Base-by-base conservation (phyloP, 2,888 invertebrate species). In the Alloscopus bannaensis region DNA sequence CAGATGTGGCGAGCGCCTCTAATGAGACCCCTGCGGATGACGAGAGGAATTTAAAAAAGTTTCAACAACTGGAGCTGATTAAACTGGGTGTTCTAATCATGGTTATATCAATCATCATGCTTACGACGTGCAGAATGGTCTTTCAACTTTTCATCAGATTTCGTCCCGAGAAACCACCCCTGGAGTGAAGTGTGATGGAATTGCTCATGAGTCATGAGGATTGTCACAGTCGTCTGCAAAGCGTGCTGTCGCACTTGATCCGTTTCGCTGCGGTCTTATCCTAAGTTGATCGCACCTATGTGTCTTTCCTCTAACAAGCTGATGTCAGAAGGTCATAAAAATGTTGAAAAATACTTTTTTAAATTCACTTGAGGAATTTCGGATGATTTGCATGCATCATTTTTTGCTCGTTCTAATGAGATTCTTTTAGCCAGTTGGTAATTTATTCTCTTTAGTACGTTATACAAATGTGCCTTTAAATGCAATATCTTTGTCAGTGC, bases 61-160 rank as follows among this genome's bases (percentile, higher is more conserved):
- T 87, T 2, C 86, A 87, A 80, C 84, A 87, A 71, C 86, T 87
- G 71, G 87, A 88, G 76, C 87, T 88, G 40, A 87, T 88, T 64
- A 88, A 87, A 85, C 88, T 87, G 18, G 86, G 86, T 8, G 88
- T 88, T 4, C 83, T 88, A 28, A 87, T 86, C 22, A 83, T 85
- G 8, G 88, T 88, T 13, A 87, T 87, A 8, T 81, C 86, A 29
- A 87, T 88, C 50, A 87, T 88, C 29, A 85, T 88, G 57, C 71
- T 88, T n/a, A 87, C 87, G 1, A 86, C 88, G n/a, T 87, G 88
- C 73, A 87, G 87, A 84, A 88, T 88, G 88, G 86, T 88, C 6
- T 87, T 88, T 80, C 87, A 87, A 75, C 84, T 88, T 22, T 87
- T 88, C 71, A 87, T 87, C 4, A 72, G 86, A 60, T 88, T 83